Conservation (phyloP, 2,797 vertebrate species). For the Poecilia wingei region DNA sequence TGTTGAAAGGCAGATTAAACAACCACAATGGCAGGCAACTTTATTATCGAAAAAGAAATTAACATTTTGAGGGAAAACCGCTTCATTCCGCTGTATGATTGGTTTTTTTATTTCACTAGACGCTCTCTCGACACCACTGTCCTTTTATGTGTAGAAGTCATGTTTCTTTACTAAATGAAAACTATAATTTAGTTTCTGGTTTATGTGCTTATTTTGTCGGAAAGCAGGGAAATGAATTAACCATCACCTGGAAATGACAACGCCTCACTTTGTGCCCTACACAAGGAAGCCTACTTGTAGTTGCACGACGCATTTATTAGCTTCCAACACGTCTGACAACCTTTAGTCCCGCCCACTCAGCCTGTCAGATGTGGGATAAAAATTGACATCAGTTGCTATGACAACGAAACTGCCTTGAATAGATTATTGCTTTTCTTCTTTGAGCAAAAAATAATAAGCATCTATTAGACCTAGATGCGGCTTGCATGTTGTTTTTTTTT, state of each 20-base stretch:
- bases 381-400: slow-evolving; percentile 70
- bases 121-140: neutral
- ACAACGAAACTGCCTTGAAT: slow-evolving; percentile 63
- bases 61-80: neutral
- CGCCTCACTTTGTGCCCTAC: neutral
- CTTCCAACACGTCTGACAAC: slow-evolving; percentile 12
- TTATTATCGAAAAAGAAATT: neutral
- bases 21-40: neutral
- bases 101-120: neutral
- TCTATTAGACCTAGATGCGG: slow-evolving; percentile 35
- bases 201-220: neutral
- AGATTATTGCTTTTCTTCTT: slow-evolving; percentile 52
- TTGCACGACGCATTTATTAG: neutral
- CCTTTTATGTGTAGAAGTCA: neutral
- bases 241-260: neutral
- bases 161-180: neutral
- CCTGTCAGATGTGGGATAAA: slow-evolving; percentile 50
- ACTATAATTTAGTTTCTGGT: neutral
- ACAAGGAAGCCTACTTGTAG: neutral
- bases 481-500: slow-evolving; percentile 14
- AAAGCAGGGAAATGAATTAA: neutral
- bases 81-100: slow-evolving; percentile 5
- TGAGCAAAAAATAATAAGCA: slow-evolving; percentile 51
- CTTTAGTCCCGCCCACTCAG: slow-evolving; percentile 55
- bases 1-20: neutral